Conservation (phyloP, 2,113 vertebrate genomes). For the Proterorhinus semilunaris region DNA sequence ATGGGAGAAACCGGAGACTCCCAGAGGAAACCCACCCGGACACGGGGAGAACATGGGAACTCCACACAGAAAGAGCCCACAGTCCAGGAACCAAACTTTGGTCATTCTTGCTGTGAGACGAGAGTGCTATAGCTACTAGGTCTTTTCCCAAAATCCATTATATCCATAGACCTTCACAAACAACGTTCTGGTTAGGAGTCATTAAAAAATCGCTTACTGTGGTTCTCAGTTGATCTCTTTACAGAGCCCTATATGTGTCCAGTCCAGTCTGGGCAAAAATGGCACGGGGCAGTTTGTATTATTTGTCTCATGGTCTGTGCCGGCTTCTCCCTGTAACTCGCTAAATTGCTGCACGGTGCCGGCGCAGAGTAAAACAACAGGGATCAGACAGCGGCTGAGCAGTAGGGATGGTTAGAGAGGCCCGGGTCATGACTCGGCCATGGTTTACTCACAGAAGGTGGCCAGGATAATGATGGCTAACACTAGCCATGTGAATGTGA, state of each 20-base stretch:
- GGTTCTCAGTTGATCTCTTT: neutral
- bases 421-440: slow-evolving; percentile 48
- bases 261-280: neutral
- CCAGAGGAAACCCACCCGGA: no score
- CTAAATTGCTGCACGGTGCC: slow-evolving; percentile 19
- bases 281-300: neutral
- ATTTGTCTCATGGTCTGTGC: neutral
- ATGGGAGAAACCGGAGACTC: no score
- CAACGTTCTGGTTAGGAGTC: no score
- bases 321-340: neutral
- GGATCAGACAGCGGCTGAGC: slow-evolving; percentile 27
- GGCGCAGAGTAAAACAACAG: slow-evolving; percentile 34
- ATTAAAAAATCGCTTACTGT: neutral
- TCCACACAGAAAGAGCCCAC: no score
- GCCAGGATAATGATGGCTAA: slow-evolving; percentile 68
- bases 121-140: no score
- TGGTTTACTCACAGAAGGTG: slow-evolving; percentile 54
- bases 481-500: slow-evolving; percentile 46
- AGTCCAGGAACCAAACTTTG: no score
- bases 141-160: no score
- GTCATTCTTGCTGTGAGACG: no score
- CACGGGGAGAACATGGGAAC: no score
- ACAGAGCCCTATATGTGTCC: neutral
- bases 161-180: no score
- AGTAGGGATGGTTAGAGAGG: slow-evolving; percentile 29